Evolutionary conservation across 1,140 invertebrate genomes (phyloP).

Genomic region (Drosophila neocordata): DNA sequence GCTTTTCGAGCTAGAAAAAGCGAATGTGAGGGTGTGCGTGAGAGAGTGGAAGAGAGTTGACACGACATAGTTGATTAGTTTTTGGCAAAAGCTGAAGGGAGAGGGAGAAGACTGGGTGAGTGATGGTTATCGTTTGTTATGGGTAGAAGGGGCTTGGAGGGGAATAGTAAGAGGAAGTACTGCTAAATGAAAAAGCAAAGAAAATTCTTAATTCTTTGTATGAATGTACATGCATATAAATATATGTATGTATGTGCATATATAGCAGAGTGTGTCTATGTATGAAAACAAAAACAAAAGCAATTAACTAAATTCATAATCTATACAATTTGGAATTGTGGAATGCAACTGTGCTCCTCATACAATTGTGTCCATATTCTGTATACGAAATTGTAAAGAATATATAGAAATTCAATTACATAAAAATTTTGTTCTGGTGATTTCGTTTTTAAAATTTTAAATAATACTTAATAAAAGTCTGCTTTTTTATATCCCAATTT

Average conservation of each 20-base stretch:
- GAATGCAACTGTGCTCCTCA: too few species aligned
- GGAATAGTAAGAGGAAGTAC: constrained; percentile 42
- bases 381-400: too few species aligned
- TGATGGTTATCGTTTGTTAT: constrained; percentile 14
- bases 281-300: too few species aligned
- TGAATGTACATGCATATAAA: constrained; percentile 13
- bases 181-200: constrained; percentile 72
- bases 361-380: too few species aligned
- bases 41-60: constrained; percentile 14
- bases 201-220: constrained; percentile 42
- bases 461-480: too few species aligned
- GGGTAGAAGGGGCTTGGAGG: neutral
- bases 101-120: neutral
- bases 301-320: too few species aligned
- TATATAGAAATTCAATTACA: too few species aligned
- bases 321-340: too few species aligned
- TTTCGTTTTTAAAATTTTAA: too few species aligned
- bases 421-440: too few species aligned
- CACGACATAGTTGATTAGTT: constrained; percentile 54
- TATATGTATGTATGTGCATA: neutral
- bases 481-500: too few species aligned
- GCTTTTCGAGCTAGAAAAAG: constrained; percentile 33
- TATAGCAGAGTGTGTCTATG: neutral
- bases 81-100: constrained; percentile 33
- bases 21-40: constrained; percentile 23